Conservation (phyloP, 2,888 invertebrate genomes). For the Cataglyphis albicans region DNA sequence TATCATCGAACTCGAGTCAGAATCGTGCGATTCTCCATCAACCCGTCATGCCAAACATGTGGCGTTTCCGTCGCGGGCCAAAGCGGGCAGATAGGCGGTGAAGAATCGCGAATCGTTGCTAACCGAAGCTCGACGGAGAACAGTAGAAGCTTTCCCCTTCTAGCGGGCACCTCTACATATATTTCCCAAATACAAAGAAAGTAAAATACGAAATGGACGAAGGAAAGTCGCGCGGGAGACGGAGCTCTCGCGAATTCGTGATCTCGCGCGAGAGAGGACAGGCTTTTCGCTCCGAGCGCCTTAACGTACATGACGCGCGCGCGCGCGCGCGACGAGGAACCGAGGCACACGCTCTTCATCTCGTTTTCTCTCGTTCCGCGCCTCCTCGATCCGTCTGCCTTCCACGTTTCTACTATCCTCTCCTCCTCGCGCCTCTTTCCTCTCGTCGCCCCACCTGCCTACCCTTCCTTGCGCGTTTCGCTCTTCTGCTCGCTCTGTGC, state of each 20-base stretch:
- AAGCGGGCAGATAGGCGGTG: not conserved
- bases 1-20: conserved; percentile 45
- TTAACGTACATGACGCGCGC: conserved; percentile 68
- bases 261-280: conserved; percentile 38
- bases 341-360: conserved; percentile 70
- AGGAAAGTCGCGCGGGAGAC: conserved; percentile 59
- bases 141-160: not conserved
- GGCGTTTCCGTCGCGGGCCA: conserved; percentile 8
- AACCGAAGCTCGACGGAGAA: not conserved
- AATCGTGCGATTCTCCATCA: conserved; percentile 4
- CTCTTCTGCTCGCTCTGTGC: conserved; percentile 79
- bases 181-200: conserved; percentile 30
- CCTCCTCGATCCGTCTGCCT: conserved; percentile 50
- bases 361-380: conserved; percentile 57
- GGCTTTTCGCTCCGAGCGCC: conserved; percentile 72
- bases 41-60: not conserved
- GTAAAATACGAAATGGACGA: conserved; percentile 50
- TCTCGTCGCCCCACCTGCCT: conserved; percentile 57
- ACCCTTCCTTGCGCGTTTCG: conserved; percentile 47
- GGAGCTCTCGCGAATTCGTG: conserved; percentile 37
- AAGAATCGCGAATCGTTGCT: conserved; percentile 3
- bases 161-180: not conserved
- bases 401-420: conserved; percentile 37
- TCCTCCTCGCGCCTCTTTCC: conserved; percentile 54
- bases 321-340: conserved; percentile 68